A percentile compares a stretch with the other conserved stretches of the same genome.
These are phyloP conservation scores for Vidua macroura DNA, from an alignment of 2,113 vertebrate genomes.

Conservation along the genomic window DNA sequence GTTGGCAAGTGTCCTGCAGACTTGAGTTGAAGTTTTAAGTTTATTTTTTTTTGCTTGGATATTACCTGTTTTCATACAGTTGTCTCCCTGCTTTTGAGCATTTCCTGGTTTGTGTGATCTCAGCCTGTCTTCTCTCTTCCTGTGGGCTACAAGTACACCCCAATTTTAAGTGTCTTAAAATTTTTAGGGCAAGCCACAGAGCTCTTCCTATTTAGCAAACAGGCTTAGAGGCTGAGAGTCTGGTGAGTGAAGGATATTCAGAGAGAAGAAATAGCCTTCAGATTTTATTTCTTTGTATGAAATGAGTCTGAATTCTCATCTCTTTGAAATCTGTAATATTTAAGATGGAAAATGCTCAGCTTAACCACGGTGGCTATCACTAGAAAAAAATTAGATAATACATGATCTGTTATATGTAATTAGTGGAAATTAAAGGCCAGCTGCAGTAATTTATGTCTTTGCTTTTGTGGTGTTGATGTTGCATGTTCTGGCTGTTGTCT, in stretches of 20 bases:
- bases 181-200: not conserved
- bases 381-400: not conserved
- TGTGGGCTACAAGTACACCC: not conserved
- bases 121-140: not conserved
- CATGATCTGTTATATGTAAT: not conserved
- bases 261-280: not conserved
- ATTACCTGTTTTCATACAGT: not conserved
- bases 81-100: not conserved
- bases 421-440: not conserved
- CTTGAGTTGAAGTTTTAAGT: not conserved
- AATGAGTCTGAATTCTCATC: not conserved
- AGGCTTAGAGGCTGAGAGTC: not conserved
- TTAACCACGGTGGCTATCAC: not conserved
- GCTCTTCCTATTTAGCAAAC: not conserved
- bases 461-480: not conserved
- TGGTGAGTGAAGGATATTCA: not conserved
- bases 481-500: not conserved
- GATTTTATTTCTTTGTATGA: not conserved
- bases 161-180: fast-evolving
- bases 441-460: not conserved
- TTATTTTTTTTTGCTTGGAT: not conserved
- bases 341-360: not conserved
- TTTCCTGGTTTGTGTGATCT: not conserved
- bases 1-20: constrained; percentile 39
- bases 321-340: not conserved